These are phyloP conservation scores for Pelecanus crispus DNA, from an alignment of 2,113 vertebrate genomes.

Conservation along the genomic window DNA sequence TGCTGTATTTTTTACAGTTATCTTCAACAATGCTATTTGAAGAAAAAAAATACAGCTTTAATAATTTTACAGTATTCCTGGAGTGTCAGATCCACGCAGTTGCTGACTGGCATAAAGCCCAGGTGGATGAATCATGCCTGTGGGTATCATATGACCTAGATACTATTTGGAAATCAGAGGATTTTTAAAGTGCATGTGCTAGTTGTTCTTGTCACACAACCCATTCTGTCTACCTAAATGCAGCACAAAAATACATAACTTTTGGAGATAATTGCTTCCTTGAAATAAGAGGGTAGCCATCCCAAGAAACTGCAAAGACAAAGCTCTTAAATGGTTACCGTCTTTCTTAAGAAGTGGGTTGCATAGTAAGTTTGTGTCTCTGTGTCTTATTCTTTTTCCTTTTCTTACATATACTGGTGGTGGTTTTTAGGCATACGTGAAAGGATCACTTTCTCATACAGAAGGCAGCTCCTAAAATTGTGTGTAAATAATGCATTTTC, in stretches of 20 bases:
- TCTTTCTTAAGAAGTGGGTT: background rate
- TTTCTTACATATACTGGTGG: background rate
- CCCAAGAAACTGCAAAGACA: background rate
- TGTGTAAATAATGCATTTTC: background rate
- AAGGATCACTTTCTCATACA: background rate
- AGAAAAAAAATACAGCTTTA: background rate
- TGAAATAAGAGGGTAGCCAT: background rate
- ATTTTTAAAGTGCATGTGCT: background rate
- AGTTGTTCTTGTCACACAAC: background rate
- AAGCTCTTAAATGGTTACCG: background rate
- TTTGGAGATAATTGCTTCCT: background rate
- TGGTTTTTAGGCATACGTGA: background rate
- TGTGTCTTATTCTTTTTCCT: background rate
- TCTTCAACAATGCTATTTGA: background rate
- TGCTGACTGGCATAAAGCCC: slow-evolving; percentile 42
- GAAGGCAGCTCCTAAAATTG: background rate
- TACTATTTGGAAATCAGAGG: background rate
- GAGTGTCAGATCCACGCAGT: background rate
- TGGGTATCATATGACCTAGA: slow-evolving; percentile 37
- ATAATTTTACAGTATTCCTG: background rate
- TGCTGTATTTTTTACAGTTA: background rate
- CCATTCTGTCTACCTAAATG: background rate
- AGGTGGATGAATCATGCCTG: slow-evolving; percentile 47
- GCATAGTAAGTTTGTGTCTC: background rate
- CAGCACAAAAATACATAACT: background rate